Base-by-base conservation (phyloP, 2,113 vertebrate genomes). In the Cebidichthys violaceus region DNA sequence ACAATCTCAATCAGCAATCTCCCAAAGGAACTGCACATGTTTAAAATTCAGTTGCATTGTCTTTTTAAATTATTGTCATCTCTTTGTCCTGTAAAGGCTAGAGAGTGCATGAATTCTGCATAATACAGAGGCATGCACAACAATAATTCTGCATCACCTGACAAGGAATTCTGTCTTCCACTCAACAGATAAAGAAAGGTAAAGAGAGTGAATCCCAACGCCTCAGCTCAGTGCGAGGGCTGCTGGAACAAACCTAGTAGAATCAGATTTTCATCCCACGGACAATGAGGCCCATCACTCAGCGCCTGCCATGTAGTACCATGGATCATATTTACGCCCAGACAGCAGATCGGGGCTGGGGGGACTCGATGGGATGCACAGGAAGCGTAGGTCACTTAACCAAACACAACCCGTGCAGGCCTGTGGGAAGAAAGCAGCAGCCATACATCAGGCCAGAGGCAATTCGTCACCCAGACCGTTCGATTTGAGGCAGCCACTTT, bases 271-370 rank as follows among this genome's bases (percentile, higher is more conserved):
- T 81, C 50, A 22, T 86, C 59, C 55, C 57, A 24, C 22, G 27
- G 74, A 87, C 87, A 81, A 85, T 77, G 79, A 89, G 84, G 20
- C 76, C 83, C 91, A 92, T 92, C 87, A 64, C 70, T 94, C 92
- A 88, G 61, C 31, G 5, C 69, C 82, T 64, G 65, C 71, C 67
- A 62, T 57, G 86, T 57, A n/a, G 72, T 43, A 4, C 71, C 65
- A 82, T 92, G 77, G 89, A 92, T 92, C 90, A 89, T 94, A 92
- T 94, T 94, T 92, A 88, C 89, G 89, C 79, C 77, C 76, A 54
- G 83, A 85, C 88, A 90, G 88, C 83, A 71, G 79, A 90, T 84
- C 43, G 47, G 69, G 85, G 24, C 88, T 86, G 78, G 60, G 77
- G 92, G 55, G 89, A 88, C 85, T 31, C 24, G 35, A 57, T 2